phyloP scores from a whole-genome alignment of 2,797 vertebrate genomes.

The Acanthurus lineatus region DNA sequence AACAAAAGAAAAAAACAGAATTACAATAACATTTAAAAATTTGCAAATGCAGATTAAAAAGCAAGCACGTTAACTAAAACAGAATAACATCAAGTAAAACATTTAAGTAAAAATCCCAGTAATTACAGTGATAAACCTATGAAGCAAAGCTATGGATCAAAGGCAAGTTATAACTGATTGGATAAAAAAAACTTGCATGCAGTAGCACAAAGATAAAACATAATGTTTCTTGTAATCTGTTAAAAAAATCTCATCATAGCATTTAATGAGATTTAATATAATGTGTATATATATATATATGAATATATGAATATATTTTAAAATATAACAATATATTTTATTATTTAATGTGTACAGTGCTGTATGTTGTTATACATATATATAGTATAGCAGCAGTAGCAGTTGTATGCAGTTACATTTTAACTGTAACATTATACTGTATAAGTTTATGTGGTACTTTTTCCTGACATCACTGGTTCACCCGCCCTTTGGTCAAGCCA shows the following conservation, averaged over 20 bases:
- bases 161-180: background rate
- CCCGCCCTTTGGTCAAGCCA: constrained; percentile 45
- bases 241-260: no score
- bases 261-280: no score
- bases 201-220: background rate
- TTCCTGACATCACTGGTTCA: constrained; percentile 44
- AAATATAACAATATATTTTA: no score
- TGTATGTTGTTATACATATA: no score
- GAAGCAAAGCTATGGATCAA: background rate
- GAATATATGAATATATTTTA: no score
- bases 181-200: background rate
- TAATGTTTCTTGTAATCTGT: no score
- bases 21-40: background rate
- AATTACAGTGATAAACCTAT: background rate
- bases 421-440: background rate
- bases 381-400: no score
- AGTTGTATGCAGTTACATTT: background rate
- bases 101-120: no score
- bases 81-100: background rate
- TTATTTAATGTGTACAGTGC: no score
- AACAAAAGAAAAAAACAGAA: background rate
- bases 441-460: constrained; percentile 12
- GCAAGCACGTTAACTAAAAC: background rate
- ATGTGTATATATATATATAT: no score
- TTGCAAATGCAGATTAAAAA: background rate